These are phyloP conservation scores for Platichthys stellatus DNA, from an alignment of 2,113 vertebrate genomes.

Conservation along the genomic window DNA sequence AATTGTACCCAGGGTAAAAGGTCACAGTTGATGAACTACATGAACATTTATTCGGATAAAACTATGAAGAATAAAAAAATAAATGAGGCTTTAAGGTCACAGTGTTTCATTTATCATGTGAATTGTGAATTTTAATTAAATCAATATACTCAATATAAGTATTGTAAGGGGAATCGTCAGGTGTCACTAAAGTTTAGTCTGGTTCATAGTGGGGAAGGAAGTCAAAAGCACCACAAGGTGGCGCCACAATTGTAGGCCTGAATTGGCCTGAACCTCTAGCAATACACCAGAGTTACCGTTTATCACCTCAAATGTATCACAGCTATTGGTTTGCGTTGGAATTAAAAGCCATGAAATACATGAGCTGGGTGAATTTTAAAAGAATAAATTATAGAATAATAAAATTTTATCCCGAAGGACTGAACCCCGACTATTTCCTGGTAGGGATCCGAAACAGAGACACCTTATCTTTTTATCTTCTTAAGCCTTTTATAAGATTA, in stretches of 20 bases:
- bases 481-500: too few species aligned
- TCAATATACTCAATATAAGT: slow-evolving; percentile 16
- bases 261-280: not conserved
- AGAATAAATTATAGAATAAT: not conserved
- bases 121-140: slow-evolving; percentile 16
- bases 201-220: not conserved
- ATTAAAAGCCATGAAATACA: not conserved
- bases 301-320: not conserved
- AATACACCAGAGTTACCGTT: not conserved
- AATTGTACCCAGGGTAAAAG: not conserved
- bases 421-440: not conserved
- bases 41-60: not conserved
- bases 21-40: not conserved
- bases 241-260: slow-evolving; percentile 13
- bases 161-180: not conserved
- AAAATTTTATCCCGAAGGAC: not conserved
- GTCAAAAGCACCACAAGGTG: slow-evolving; percentile 50
- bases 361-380: not conserved
- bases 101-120: not conserved
- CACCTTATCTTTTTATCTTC: too few species aligned
- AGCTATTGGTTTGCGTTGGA: not conserved
- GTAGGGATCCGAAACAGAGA: too few species aligned
- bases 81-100: not conserved
- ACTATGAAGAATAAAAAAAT: not conserved
- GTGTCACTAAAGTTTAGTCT: not conserved